Base-by-base conservation (phyloP, 2,113 vertebrate species). In the Syngnathus floridae region DNA sequence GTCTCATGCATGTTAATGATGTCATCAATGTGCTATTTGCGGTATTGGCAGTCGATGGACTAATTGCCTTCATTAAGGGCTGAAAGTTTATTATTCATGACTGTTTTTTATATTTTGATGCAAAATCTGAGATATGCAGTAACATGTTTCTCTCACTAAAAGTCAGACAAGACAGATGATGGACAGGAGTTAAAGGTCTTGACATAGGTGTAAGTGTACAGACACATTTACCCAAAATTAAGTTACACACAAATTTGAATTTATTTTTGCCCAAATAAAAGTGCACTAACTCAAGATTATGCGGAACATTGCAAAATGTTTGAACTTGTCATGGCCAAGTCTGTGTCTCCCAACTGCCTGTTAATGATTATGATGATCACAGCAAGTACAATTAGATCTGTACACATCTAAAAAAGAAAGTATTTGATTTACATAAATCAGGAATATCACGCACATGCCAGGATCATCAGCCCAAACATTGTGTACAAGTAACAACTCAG, bases 1-100 rank as follows among this genome's bases (percentile, higher is more conserved):
- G 43, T 63, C 45, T 61, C 57, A 46, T 45, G 36, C 35, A 40
- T 36, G 19, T 65, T 54, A 46, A 63, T 48, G 16, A 26, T 19
- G 46, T 31, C 16, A 46, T 63, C 16, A 31, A n/a, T 4, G 26
- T 48, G 22, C 43, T 48, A 63, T 62, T 62, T 62, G 41, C 16
- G 43, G 22, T 43, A 35, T 26, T 26, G 26, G 41, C n/a, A 60
- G 8, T 22, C 22, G 5, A 40, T 41, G 58, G 40, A 60, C 11
- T 40, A 40, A 21, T 60, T 11, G 41, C 37, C 26, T 60, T 22
- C 58, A 60, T 41, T 21, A 40, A 11, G 37, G 10, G 40, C 6
- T 21, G 37, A 22, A 40, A 8, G 37, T 40, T 21, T 12, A 38
- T 60, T 40, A 10, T 31, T 38, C 10, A 13, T 38, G 0, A 59